Base-by-base conservation (phyloP, 1,140 invertebrate genomes). In the Aphaenogaster floridana region DNA sequence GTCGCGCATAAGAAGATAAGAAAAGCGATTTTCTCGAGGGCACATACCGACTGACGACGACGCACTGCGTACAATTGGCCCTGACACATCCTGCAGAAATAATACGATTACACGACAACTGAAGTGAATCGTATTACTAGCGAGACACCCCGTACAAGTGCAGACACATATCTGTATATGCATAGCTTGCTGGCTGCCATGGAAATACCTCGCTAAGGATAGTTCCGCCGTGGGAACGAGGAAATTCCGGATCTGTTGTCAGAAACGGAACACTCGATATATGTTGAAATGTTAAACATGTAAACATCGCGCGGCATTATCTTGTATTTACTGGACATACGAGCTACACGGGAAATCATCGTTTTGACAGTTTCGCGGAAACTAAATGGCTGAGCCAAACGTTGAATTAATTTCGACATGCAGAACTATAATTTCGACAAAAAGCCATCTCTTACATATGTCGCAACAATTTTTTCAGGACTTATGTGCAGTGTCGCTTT, bases 161-260 rank as follows among this genome's bases (percentile, higher is more conserved):
- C 36, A 28, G 42, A 36, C 54, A 28, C n/a, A 54, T 48, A 84
- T 34, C 69, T 50, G 45, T 78, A 50, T 71, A 66, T 48, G 72
- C 48, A 85, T 72, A 77, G 57, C 80, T 78, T 63, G 48, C 57
- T 78, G 59, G 72, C 76, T 89, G 61, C 87, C 87, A 50, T 88
- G 77, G 87, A 89, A 89, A 89, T 89, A 72, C 87, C 88, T 28
- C 64, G 50, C 28, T 76, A 57, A 50, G 80, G 66, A 89, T 71
- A 89, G 87, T 88, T 86, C 80, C 87, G 71, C 28, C 57, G 88
- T 50, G 50, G 64, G 71, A 88, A 89, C 61, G 87, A 71, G 88
- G 88, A 88, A 89, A 89, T 89, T 89, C 87, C 88, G 57, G 80
- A 78, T 88, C 50, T 76, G 74, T 89, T 85, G 57, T 69, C n/a